A percentile compares a stretch with the other conserved stretches of the same genome.
Conservation (phyloP, 2,113 vertebrate species). For the Gymnorhina tibicen region DNA sequence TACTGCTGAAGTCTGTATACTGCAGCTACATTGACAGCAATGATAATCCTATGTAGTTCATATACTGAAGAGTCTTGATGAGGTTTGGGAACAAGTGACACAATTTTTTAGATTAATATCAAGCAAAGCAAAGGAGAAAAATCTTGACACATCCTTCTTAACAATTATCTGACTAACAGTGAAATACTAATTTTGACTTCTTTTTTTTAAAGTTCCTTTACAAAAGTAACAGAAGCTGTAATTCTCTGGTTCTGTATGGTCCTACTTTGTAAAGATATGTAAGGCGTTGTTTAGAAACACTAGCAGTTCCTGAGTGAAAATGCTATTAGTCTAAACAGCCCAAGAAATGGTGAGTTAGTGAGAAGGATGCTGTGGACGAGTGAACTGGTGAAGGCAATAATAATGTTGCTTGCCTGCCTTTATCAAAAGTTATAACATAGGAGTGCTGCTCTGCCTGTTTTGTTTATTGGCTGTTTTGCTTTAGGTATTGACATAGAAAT, state of each 20-base stretch:
- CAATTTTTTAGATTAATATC: not conserved
- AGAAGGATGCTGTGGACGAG: not conserved
- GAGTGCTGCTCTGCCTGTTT: not conserved
- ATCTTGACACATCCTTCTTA: not conserved
- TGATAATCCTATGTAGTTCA: not conserved
- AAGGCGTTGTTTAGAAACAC: not conserved
- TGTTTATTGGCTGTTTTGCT: not conserved
- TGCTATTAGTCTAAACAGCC: not conserved
- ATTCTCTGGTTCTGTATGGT: not conserved
- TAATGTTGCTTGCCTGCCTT: not conserved
- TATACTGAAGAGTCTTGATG: not conserved
- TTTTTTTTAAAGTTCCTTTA: not conserved
- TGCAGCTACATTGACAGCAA: not conserved
- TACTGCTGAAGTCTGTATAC: not conserved
- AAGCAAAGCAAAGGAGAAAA: not conserved
- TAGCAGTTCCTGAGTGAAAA: not conserved
- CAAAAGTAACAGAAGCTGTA: not conserved
- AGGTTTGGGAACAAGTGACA: not conserved
- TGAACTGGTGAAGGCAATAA: not conserved
- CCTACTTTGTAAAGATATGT: not conserved
- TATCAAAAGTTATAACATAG: not conserved
- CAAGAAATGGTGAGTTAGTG: not conserved
- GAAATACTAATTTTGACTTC: not conserved
- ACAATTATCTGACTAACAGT: not conserved
- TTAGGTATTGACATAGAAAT: not conserved